Base-by-base conservation (phyloP, 2,888 invertebrate species). In the Drosophila lacicola region DNA sequence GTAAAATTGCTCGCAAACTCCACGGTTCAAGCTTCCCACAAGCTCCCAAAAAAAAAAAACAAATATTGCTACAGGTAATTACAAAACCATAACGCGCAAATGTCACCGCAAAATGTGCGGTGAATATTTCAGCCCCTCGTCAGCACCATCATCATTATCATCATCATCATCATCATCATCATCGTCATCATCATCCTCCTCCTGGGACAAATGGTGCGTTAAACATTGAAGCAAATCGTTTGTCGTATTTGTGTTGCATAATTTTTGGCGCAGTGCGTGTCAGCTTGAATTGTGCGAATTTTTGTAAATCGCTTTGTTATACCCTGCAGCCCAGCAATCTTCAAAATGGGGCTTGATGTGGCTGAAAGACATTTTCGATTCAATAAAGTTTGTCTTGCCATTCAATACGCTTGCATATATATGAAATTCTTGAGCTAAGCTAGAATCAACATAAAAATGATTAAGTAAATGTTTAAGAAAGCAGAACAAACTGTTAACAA, bases 41-140 rank as follows among this genome's bases (percentile, higher is more conserved):
- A 17, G 17, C 17, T 17, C 17, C 17, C 17, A 17, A 29, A 14
- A 14, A 4, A 5, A 14, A 6, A 25, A 25, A 41, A 8, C 44
- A 57, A 75, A 46, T 44, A 65, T 68, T 67, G 70, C 74, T 80
- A 78, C 70, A 81, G 80, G 81, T 82, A 82, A 82, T 82, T 82
- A 82, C 81, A 84, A 84, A 84, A 81, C 81, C 85, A 82, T 82
- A 82, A 84, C 82, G 72, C 67, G 70, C 85, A 84, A 85, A 82
- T 84, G 81, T 81, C 85, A 76, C 78, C 82, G 79, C 79, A 74
- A 72, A 79, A 71, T 79, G 80, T 79, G 83, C 83, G 80, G 71
- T 69, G 55, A 79, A 71, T 82, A 57, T 71, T 79, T 57, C 47
- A 42, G 44, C 21, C 55, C 21, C 55, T 50, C 58, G 44, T 41